Evolutionary conservation across 1,140 invertebrate genomes (phyloP).

Genomic region (Leptonema lineaticorne): DNA sequence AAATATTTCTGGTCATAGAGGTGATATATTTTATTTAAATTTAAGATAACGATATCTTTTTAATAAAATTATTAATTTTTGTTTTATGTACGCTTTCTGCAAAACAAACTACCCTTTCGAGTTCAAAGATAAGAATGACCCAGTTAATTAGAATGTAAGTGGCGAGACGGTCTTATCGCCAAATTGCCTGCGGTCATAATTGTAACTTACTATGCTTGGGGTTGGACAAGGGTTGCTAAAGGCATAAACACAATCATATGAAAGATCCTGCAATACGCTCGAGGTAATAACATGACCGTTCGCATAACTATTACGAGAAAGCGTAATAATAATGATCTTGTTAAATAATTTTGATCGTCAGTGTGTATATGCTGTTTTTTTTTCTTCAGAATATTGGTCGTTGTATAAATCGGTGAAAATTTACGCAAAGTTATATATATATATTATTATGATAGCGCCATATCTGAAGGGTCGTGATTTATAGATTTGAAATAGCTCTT

Average conservation of each 20-base stretch:
- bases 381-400: background rate
- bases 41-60: too few species aligned
- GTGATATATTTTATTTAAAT: too few species aligned
- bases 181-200: slow-evolving; percentile 37
- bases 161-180: slow-evolving; percentile 41
- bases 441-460: slow-evolving; percentile 37
- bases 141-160: slow-evolving; percentile 43
- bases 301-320: background rate
- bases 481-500: slow-evolving; percentile 42
- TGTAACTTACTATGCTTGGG: slow-evolving; percentile 27
- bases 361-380: too few species aligned
- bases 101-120: background rate
- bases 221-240: slow-evolving; percentile 30
- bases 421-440: background rate
- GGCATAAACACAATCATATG: slow-evolving; percentile 39
- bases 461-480: slow-evolving; percentile 39
- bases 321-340: background rate
- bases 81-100: too few species aligned
- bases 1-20: too few species aligned
- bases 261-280: background rate
- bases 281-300: slow-evolving; percentile 16
- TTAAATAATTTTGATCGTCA: background rate
- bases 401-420: slow-evolving; percentile 1
- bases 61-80: too few species aligned
- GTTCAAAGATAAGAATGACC: slow-evolving; percentile 31